Percentiles rank a stretch among this genome's conserved stretches.
phyloP scores from a whole-genome alignment of 1,140 invertebrate genomes.

The Euura saliciscinereae region DNA sequence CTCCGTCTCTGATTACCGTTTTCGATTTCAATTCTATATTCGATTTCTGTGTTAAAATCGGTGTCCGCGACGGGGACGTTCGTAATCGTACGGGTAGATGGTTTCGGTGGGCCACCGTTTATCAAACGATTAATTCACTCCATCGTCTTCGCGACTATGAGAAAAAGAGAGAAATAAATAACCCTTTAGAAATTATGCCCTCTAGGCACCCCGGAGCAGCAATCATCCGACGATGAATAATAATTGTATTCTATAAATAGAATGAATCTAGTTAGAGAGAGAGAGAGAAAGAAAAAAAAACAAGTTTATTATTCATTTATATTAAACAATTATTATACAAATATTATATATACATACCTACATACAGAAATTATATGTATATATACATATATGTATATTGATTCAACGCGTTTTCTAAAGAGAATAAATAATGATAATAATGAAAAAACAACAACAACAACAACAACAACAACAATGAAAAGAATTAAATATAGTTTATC shows the following conservation, averaged over 20 bases:
- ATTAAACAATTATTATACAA: constrained; percentile 29
- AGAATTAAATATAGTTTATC: constrained; percentile 15
- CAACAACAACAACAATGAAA: too few relatives aligned
- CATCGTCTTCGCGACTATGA: background rate
- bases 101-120: too few relatives aligned
- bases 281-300: background rate
- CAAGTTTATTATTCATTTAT: background rate
- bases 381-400: too few relatives aligned
- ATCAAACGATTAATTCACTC: too few relatives aligned
- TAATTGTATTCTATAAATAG: background rate
- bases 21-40: too few relatives aligned
- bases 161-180: background rate
- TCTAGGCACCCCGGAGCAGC: background rate
- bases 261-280: background rate
- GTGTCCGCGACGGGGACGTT: too few relatives aligned
- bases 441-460: too few relatives aligned
- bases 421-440: too few relatives aligned
- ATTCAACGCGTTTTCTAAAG: too few relatives aligned
- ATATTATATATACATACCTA: background rate
- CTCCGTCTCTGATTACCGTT: too few relatives aligned
- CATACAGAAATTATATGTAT: constrained; percentile 34
- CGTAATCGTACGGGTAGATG: too few relatives aligned
- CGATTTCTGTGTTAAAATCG: too few relatives aligned
- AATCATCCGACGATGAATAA: background rate
- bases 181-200: background rate